Evolutionary conservation across 2,113 vertebrate species (phyloP).

Genomic region (Dicaeum eximium): DNA sequence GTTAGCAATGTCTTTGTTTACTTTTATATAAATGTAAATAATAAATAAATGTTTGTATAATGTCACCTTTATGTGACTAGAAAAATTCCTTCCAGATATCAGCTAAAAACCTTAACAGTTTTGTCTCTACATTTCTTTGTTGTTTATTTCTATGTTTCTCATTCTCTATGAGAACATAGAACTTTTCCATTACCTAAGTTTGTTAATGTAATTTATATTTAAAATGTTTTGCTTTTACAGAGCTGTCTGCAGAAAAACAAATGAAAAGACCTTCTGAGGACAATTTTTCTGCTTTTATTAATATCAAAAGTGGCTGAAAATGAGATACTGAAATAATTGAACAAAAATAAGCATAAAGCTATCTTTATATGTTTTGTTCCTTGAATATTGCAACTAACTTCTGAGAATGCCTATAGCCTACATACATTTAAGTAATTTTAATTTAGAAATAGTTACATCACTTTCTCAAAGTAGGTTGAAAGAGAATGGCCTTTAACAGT

Average conservation of each 20-base stretch:
- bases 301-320: not conserved
- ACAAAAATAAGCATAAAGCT: not conserved
- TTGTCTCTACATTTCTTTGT: not conserved
- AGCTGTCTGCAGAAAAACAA: not conserved
- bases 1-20: not conserved
- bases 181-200: not conserved
- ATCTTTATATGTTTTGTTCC: not conserved
- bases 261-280: not conserved
- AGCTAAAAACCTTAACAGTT: not conserved
- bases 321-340: not conserved
- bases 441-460: not conserved
- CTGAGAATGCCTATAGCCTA: not conserved
- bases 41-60: not conserved
- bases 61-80: not conserved
- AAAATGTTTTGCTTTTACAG: not conserved
- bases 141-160: not conserved
- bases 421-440: not conserved
- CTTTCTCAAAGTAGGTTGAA: not conserved
- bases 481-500: not conserved
- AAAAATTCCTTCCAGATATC: not conserved
- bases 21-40: not conserved
- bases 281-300: not conserved
- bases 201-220: not conserved
- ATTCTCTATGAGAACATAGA: not conserved
- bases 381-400: not conserved